Percentiles rank a stretch among this genome's conserved stretches.
Conservation (phyloP, 2,888 invertebrate species). For the Drosophila barbarae region DNA sequence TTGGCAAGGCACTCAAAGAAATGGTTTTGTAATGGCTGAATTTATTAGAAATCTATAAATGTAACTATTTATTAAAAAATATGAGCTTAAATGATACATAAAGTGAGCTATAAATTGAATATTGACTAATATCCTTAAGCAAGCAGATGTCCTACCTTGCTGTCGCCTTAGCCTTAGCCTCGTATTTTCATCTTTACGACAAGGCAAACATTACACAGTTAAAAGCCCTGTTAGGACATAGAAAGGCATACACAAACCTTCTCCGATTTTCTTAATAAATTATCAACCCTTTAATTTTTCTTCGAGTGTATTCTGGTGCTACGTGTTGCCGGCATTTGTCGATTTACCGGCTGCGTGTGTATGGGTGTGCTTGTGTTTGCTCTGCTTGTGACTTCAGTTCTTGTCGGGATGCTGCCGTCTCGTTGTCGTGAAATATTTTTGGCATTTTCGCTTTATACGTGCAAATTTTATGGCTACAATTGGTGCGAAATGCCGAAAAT, state of each 20-base stretch:
- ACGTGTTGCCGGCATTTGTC: constrained; percentile 74
- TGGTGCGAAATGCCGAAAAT: constrained; percentile 70
- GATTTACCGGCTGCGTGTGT: constrained; percentile 49
- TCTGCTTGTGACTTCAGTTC: constrained; percentile 35
- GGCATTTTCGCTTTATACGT: constrained; percentile 69
- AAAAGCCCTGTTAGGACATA: no score
- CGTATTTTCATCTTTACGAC: no score
- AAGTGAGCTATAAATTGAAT: no score
- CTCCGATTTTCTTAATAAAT: neutral
- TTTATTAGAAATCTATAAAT: no score
- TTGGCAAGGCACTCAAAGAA: constrained; percentile 17
- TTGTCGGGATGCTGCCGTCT: constrained; percentile 41
- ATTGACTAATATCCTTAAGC: no score
- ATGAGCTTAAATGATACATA: no score
- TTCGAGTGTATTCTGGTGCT: constrained; percentile 37
- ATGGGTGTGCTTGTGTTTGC: constrained; percentile 19
- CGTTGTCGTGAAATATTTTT: constrained; percentile 68
- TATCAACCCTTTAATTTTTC: neutral
- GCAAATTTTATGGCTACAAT: constrained; percentile 72
- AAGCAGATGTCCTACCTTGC: no score
- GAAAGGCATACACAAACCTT: neutral
- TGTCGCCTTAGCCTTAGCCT: no score
- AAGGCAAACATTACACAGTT: no score
- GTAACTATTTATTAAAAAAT: no score
- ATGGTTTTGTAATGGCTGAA: neutral